phyloP scores from a whole-genome alignment of 1,140 invertebrate genomes.

The Pemphigus obesinymphae region DNA sequence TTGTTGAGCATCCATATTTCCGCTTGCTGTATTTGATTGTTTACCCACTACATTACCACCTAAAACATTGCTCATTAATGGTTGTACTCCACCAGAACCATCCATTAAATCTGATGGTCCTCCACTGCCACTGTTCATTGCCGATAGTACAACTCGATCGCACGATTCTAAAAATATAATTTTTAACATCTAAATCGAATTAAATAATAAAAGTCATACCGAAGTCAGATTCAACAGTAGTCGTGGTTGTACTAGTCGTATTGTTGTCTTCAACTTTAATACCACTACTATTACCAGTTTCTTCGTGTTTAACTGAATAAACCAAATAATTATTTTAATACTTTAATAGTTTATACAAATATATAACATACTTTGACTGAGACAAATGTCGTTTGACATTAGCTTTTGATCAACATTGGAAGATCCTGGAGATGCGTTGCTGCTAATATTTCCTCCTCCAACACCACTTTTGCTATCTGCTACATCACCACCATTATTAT shows the following conservation, averaged over 20 bases:
- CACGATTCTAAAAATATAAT: slow-evolving; percentile 2
- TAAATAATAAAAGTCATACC: neutral
- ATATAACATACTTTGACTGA: slow-evolving; percentile 2
- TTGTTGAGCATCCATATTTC: slow-evolving; percentile 66
- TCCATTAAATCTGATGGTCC: neutral
- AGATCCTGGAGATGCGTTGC: slow-evolving; percentile 8
- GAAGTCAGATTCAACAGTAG: slow-evolving; percentile 12
- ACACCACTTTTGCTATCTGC: slow-evolving; percentile 11
- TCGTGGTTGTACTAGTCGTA: neutral
- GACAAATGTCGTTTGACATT: slow-evolving; percentile 19
- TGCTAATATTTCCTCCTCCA: neutral
- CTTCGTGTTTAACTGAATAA: slow-evolving; percentile 27
- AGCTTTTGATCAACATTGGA: neutral
- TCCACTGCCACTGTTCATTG: slow-evolving; percentile 5
- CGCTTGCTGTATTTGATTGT: slow-evolving; percentile 56
- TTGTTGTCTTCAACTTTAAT: slow-evolving; percentile 34
- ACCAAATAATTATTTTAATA: neutral
- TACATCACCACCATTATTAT: neutral
- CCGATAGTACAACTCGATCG: neutral
- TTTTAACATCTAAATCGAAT: neutral
- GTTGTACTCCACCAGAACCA: slow-evolving; percentile 15
- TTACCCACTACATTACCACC: slow-evolving; percentile 71
- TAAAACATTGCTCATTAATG: slow-evolving; percentile 48
- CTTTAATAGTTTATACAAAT: neutral
- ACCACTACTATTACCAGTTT: neutral